Evolutionary conservation across 2,113 vertebrate species (phyloP), one percentile per base, ranked within the genome.

Genomic region (Protobothrops mucrosquamatus): DNA sequence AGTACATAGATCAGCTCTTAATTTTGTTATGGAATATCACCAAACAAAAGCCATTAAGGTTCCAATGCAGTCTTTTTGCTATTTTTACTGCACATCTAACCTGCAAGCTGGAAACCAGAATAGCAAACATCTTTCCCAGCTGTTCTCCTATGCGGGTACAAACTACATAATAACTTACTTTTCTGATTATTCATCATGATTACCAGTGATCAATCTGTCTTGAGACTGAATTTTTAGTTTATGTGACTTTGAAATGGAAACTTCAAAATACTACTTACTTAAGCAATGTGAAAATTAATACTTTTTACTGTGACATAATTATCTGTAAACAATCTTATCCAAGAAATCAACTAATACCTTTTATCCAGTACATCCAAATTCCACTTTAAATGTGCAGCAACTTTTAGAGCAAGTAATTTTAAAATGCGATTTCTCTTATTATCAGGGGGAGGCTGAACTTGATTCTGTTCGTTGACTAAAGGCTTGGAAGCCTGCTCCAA

Each of bases 401-500:
- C 99, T 95, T 99, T 99, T 92, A 99, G 98, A 15, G 99, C 99
- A 91, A 99, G 98, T 51, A 99, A 97, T 92, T 99, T 99, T 91
- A 99, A 97, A 85, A 99, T 98, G 12, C 98, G 99, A 88, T 99
- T 99, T 96, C 99, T 98, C 93, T 99, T 98, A 96, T 99, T 99
- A 96, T 99, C 99, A 23, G 97, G 98, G 0, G 99, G 99, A 52
- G 99, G 99, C 90, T 99, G 99, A 23, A 99, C 99, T 93, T 99
- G 99, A 93, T 99, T 99, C 97, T 99, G 99, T 85, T 99, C 99
- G 81, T 99, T 99, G 81, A 99, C 98, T 0, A 98, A 99, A 0
- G 99, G 99, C 93, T 99, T 99, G 0, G 99, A 99, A 81, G 99
- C 99, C 96, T 99, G 99, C 95, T 99, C 99, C 97, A 99, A 96